Evolutionary conservation across 2,888 invertebrate genomes (phyloP).

Genomic region (Bembecia ichneumoniformis): DNA sequence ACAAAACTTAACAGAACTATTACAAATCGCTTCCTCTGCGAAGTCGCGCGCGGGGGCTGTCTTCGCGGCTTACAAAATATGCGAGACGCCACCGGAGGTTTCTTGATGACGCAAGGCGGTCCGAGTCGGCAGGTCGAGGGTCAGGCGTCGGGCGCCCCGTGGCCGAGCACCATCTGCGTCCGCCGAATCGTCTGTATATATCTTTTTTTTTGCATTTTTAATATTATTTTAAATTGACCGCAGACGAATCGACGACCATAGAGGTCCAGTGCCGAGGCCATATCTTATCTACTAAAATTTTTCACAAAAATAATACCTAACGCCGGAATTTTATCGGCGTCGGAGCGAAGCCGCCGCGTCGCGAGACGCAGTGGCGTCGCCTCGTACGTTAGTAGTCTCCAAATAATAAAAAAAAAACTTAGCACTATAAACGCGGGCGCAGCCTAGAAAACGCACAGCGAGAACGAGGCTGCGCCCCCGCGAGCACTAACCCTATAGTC

Average conservation of each 20-base stretch:
- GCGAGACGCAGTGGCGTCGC: slow-evolving; percentile 52
- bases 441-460: slow-evolving; percentile 16
- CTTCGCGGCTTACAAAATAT: slow-evolving; percentile 5
- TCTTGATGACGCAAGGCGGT: slow-evolving; percentile 15
- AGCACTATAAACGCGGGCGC: slow-evolving; percentile 50
- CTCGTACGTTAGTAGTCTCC: slow-evolving; percentile 40
- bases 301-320: slow-evolving; percentile 71
- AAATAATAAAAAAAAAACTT: slow-evolving; percentile 62
- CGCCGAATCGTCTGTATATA: slow-evolving; percentile 15
- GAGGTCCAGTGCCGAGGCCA: slow-evolving; percentile 27
- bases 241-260: slow-evolving; percentile 21
- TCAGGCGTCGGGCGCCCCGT: slow-evolving; percentile 24
- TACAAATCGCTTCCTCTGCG: not conserved
- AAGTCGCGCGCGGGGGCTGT: slow-evolving; percentile 5
- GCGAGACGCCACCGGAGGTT: slow-evolving; percentile 13
- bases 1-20: not conserved
- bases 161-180: slow-evolving; percentile 16
- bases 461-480: slow-evolving; percentile 21
- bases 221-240: slow-evolving; percentile 30
- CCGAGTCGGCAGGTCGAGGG: slow-evolving; percentile 23
- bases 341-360: slow-evolving; percentile 33
- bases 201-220: slow-evolving; percentile 57
- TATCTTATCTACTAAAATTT: slow-evolving; percentile 65
- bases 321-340: slow-evolving; percentile 62
- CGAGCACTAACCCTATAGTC: slow-evolving; percentile 43